Percentiles rank a stretch among this genome's conserved stretches.
phyloP scores from a whole-genome alignment of 2,888 invertebrate genomes.

The Helobdella robusta region DNA sequence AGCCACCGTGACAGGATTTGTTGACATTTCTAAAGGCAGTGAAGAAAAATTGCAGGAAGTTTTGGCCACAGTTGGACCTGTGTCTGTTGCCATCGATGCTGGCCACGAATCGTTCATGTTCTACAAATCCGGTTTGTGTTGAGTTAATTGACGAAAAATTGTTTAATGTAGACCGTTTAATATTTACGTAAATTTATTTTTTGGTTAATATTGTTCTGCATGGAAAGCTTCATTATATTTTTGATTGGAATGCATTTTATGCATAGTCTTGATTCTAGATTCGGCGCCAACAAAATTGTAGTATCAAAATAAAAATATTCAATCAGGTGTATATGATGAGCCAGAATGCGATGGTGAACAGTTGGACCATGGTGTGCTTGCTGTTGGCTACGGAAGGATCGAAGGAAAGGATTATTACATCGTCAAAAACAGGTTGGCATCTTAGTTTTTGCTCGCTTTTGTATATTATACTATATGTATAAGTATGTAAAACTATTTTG shows the following conservation, averaged over 20 bases:
- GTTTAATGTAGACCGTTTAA: neutral
- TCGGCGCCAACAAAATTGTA: neutral
- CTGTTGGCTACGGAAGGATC: conserved; percentile 67
- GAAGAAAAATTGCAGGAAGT: conserved; percentile 67
- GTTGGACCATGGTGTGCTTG: conserved; percentile 75
- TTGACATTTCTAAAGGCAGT: conserved; percentile 64
- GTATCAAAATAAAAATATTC: neutral
- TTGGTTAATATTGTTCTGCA: no score
- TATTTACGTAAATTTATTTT: neutral
- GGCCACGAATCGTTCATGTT: conserved; percentile 47
- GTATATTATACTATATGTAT: no score
- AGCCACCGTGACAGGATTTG: conserved; percentile 65
- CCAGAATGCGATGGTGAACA: conserved; percentile 65
- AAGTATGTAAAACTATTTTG: no score
- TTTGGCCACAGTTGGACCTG: conserved; percentile 72
- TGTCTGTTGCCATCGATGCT: conserved; percentile 82
- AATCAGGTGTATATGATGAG: conserved; percentile 62
- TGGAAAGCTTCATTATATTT: no score
- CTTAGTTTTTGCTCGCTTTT: no score
- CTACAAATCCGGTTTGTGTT: conserved; percentile 31
- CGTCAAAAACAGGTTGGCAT: conserved; percentile 80
- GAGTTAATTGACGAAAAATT: no score
- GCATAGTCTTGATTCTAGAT: no score
- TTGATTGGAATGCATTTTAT: neutral
- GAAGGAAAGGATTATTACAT: conserved; percentile 68